Evolutionary conservation across 2,113 vertebrate species (phyloP).

Genomic region (Cavia aperea): DNA sequence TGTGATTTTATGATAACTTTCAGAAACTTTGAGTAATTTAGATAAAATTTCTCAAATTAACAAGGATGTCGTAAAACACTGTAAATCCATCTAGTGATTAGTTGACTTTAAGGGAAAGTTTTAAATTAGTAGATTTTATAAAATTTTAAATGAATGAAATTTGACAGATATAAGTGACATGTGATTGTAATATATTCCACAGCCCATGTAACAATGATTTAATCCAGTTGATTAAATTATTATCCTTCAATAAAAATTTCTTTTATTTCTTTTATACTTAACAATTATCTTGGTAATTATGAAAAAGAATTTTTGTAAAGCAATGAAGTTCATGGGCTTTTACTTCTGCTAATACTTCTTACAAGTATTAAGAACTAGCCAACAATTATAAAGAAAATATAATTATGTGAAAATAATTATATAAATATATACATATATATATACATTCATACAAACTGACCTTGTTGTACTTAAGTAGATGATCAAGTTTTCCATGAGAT

Average conservation of each 20-base stretch:
- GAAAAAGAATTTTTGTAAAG: background rate
- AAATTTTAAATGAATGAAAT: background rate
- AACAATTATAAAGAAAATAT: background rate
- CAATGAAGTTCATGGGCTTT: background rate
- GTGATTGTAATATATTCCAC: background rate
- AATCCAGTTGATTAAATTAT: conserved; percentile 1
- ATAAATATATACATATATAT: background rate
- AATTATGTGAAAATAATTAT: background rate
- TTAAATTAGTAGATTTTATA: background rate
- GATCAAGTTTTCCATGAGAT: conserved; percentile 80
- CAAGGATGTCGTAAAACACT: background rate
- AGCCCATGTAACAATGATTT: background rate
- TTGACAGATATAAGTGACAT: background rate
- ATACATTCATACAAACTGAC: conserved; percentile 72
- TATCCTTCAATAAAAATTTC: conserved; percentile 5
- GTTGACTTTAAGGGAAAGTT: background rate
- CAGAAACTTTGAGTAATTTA: background rate
- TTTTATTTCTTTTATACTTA: background rate
- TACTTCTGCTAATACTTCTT: background rate
- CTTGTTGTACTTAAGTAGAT: conserved; percentile 86
- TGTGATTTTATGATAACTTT: background rate
- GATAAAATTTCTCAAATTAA: background rate
- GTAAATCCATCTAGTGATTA: background rate
- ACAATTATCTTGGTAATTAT: background rate
- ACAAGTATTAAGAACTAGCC: background rate